Base-by-base conservation (phyloP, 2,113 vertebrate genomes). In the Mobula birostris region DNA sequence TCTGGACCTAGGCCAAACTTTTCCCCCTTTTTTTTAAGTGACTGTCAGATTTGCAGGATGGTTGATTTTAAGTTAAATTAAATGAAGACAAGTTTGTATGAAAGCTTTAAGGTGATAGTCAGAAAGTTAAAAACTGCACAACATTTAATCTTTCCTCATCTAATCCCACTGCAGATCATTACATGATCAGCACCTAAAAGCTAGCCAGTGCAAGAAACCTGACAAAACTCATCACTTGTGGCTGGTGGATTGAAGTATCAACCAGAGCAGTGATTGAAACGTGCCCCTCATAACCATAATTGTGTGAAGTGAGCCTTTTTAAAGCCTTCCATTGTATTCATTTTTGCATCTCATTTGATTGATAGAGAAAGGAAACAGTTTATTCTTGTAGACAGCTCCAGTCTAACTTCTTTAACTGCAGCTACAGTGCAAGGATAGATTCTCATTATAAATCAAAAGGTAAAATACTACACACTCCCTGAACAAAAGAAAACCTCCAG, bases 201-300 rank as follows among this genome's bases (percentile, higher is more conserved):
- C 63, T 92, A 92, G 90, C 6, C 36, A 48, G 36, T 93, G 36
- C 9, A 32, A 93, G 68, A n/a, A 88, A 66, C 8, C 61, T 74
- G 68, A 93, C 19, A 76, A 56, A 76, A 74, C 85, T 90, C 85
- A 93, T 40, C 91, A 48, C 36, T 70, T 74, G 36, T 93, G 21
- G 36, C 70, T 93, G 91, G 85, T 74, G 70, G 91, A 93, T 93
- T 93, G 91, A 93, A 93, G 40, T 93, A 70, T 93, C 66, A 93
- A 74, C 68, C 36, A 74, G 91, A 56, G 72, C 91, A 74, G 91
- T 72, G 70, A 74, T 72, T 93, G 36, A 74, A 93, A 93, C 68
- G 48, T 93, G 24, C 91, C 8, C 32, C 91, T 74, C 91, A 56
- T 40, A 93, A 56, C 91, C 70, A 93, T 93, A 36, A 93, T 93